Percentiles rank a stretch among this genome's conserved stretches.
These are phyloP conservation scores for Numenius arquata DNA, from an alignment of 2,113 vertebrate genomes.

Conservation along the genomic window DNA sequence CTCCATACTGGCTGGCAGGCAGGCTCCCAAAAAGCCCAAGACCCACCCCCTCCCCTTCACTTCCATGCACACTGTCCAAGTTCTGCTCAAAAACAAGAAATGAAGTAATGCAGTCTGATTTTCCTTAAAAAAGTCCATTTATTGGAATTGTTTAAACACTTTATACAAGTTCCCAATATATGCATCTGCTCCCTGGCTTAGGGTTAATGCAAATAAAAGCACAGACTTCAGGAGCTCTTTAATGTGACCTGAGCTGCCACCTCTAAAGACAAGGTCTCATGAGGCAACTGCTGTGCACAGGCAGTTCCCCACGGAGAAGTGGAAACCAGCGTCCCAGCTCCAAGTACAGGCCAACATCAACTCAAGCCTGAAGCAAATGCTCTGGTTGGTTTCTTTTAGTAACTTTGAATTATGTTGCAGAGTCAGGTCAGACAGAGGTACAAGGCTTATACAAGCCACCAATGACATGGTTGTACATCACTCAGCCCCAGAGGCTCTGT, in stretches of 20 bases:
- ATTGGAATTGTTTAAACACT: conserved; percentile 77
- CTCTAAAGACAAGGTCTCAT: not conserved
- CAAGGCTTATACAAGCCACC: not conserved
- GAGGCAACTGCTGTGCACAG: not conserved
- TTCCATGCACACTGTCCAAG: not conserved
- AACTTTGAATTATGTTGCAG: not conserved
- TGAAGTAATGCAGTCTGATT: not conserved
- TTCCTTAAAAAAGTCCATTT: conserved; percentile 72
- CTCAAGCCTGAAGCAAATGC: conserved; percentile 24
- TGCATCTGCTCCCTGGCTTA: conserved; percentile 49
- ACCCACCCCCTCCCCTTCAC: not conserved
- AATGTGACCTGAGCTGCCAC: not conserved
- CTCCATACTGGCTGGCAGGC: not conserved
- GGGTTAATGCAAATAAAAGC: conserved; percentile 49
- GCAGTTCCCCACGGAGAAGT: not conserved
- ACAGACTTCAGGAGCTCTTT: conserved; percentile 16
- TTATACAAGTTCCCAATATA: conserved; percentile 72
- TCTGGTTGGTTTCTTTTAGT: not conserved
- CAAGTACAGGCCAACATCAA: not conserved
- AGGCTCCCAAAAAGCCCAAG: not conserved
- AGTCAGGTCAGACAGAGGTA: conserved; percentile 23
- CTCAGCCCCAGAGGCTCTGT: not conserved
- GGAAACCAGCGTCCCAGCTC: not conserved
- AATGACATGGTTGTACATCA: not conserved
- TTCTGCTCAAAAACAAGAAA: not conserved